Evolutionary conservation across 2,797 vertebrate genomes (phyloP).

Genomic region (Natrix natrix): DNA sequence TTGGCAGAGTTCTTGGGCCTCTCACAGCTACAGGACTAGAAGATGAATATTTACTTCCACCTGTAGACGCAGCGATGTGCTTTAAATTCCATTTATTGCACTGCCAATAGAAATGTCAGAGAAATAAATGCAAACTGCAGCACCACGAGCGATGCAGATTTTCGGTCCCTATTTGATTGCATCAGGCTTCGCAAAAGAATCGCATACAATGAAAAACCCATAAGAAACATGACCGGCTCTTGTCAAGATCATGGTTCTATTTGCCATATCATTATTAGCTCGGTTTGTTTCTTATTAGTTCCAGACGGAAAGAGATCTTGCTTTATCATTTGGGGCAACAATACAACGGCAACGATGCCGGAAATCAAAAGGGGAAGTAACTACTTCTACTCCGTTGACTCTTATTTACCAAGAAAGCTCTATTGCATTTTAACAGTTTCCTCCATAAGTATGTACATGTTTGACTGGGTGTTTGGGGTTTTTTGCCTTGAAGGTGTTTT

Average conservation of each 20-base stretch:
- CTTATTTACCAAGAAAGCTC: background rate
- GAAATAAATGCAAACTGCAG: background rate
- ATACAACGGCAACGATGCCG: background rate
- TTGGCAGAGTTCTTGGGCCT: background rate
- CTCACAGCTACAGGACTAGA: background rate
- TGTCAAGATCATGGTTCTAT: background rate
- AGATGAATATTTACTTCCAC: background rate
- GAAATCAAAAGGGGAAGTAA: background rate
- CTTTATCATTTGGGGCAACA: background rate
- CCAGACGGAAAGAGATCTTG: background rate
- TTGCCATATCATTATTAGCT: background rate
- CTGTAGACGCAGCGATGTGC: background rate
- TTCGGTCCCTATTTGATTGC: background rate
- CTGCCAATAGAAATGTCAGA: background rate
- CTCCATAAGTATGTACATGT: fast-evolving
- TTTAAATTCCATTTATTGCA: background rate
- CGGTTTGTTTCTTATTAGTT: background rate
- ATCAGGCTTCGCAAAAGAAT: background rate
- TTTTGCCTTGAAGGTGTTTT: background rate
- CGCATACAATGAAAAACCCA: background rate
- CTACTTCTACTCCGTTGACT: background rate
- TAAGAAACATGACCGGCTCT: background rate
- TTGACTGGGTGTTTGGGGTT: background rate
- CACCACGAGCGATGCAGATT: background rate
- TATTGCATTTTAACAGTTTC: background rate